Percentiles rank a stretch among this genome's conserved stretches.
Evolutionary conservation across 2,888 invertebrate genomes (phyloP).

Genomic region (Lasioglossum oenotherae): DNA sequence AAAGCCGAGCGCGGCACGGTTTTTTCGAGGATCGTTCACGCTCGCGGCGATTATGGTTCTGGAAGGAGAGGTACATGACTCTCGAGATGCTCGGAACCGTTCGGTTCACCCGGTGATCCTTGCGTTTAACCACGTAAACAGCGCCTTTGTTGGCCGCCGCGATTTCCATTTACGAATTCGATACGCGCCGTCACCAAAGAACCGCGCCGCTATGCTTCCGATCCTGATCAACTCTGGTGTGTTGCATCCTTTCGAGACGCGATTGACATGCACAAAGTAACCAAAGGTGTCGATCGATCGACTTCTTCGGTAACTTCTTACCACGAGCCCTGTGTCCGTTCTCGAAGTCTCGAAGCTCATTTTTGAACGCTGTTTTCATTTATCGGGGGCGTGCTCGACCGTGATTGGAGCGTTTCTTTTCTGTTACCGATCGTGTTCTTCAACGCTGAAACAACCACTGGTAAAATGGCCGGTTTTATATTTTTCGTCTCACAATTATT

Average conservation of each 20-base stretch:
- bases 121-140: slow-evolving; percentile 82
- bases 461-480: no score
- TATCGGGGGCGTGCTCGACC: not conserved
- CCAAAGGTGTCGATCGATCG: slow-evolving; percentile 53
- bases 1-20: not conserved
- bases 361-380: slow-evolving; percentile 33
- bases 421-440: not conserved
- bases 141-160: slow-evolving; percentile 80
- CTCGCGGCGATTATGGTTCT: slow-evolving; percentile 30
- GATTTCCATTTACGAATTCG: slow-evolving; percentile 83
- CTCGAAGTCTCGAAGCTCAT: slow-evolving; percentile 23
- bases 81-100: slow-evolving; percentile 17
- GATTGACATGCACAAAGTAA: slow-evolving; percentile 57
- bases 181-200: slow-evolving; percentile 76
- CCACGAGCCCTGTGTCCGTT: slow-evolving; percentile 27
- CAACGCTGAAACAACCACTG: no score
- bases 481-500: no score
- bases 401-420: slow-evolving; percentile 41
- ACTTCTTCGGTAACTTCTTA: slow-evolving; percentile 42
- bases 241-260: slow-evolving; percentile 31
- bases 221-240: slow-evolving; percentile 51
- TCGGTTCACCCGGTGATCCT: slow-evolving; percentile 53
- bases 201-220: slow-evolving; percentile 62
- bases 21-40: slow-evolving; percentile 43
- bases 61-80: slow-evolving; percentile 36